These are phyloP conservation scores for Cinclus cinclus DNA, from an alignment of 2,113 vertebrate genomes.

Conservation along the genomic window DNA sequence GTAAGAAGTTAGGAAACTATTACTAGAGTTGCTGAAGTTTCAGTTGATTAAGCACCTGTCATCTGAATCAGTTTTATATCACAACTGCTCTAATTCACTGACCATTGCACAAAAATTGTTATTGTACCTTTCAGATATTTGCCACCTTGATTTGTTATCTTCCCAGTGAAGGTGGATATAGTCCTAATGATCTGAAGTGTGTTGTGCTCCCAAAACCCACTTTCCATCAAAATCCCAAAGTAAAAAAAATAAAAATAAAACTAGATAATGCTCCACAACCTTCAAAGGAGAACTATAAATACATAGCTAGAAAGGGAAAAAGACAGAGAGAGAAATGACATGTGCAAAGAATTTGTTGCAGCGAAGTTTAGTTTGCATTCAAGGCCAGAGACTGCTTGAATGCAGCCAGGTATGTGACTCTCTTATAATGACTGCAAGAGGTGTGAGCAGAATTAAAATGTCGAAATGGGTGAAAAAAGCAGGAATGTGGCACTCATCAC, in stretches of 20 bases:
- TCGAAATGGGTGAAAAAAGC: neutral
- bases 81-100: constrained; percentile 21
- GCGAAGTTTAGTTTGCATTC: neutral
- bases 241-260: neutral
- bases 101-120: neutral
- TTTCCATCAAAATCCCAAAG: constrained; percentile 1
- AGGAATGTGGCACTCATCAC: neutral
- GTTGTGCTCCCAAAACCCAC: neutral
- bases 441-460: neutral
- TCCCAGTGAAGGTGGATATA: neutral
- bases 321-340: neutral
- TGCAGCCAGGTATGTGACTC: neutral
- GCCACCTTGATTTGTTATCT: neutral
- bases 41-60: neutral
- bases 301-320: neutral
- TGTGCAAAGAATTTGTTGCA: neutral
- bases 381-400: neutral
- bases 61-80: constrained; percentile 14
- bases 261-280: neutral
- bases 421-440: neutral
- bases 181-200: neutral
- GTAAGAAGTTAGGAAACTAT: constrained; percentile 5
- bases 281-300: neutral
- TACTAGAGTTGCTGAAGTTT: neutral
- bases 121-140: neutral